Evolutionary conservation across 64 coral and sea anemone genomes (phyloP), one percentile per base, ranked within the genome.

Genomic region (Pocillopora verrucosa): DNA sequence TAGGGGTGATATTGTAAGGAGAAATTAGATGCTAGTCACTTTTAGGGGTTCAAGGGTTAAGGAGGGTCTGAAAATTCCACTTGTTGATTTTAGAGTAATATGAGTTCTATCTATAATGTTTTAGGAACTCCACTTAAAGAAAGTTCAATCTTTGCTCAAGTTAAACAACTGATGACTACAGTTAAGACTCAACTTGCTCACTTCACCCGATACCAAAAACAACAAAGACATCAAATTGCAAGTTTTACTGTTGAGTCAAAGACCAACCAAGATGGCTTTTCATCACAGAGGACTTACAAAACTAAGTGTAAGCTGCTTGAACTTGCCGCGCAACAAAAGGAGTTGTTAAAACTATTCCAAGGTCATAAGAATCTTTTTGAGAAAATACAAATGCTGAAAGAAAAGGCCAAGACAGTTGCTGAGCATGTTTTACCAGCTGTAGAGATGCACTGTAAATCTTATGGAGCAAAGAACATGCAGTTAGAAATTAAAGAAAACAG

Each of bases 321-420:
- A 3, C 82, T 85, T 85, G 82, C 82, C 30, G 4, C 82, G 10
- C 82, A 85, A 24, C 82, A 85, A 85, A 85, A 72, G 38, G 65
- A 85, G 64, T 56, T 85, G 65, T 13, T 85, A 72, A 72, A n/a
- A 16, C 36, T 68, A 6, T 72, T 85, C 0, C 82, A 72, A 9
- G 69, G 82, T 85, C 61, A 85, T 24, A 85, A 85, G 72, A 85
- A 72, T 10, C 82, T 85, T 22, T 16, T 85, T 70, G 82, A 85
- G n/a, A 85, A 85, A 65, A 51, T 85, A 58, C 82, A 72, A 38
- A 20, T 17, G 26, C 25, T 85, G 36, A 85, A 85, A 72, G 17
- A 85, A 20, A 85, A 26, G 22, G 22, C 63, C 36, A 85, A 72
- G 61, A 56, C 65, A 72, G 20, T 4, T 17, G 26, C 63, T 51